Percentiles rank a stretch among this genome's conserved stretches.
These are phyloP conservation scores for Grammomys surdaster DNA, from an alignment of 2,113 vertebrate species.

Conservation along the genomic window DNA sequence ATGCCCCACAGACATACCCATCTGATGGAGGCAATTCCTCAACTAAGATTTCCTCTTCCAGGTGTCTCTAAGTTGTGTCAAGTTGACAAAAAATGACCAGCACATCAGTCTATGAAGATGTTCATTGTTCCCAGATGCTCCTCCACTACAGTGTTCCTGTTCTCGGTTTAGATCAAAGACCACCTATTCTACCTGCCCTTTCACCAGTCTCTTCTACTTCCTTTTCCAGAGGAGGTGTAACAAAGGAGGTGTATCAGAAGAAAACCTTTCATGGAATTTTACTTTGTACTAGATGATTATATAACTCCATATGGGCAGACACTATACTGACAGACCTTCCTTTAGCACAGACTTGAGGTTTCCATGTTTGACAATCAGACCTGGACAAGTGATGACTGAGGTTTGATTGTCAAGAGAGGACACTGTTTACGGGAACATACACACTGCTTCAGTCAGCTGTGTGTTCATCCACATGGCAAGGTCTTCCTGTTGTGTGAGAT, in stretches of 20 bases:
- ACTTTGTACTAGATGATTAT: neutral
- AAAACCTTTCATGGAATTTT: neutral
- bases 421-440: neutral
- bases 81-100: neutral
- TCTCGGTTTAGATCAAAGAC: neutral
- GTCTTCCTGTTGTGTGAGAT: neutral
- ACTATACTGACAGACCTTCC: neutral
- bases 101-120: neutral
- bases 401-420: neutral
- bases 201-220: neutral
- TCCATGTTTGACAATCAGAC: neutral
- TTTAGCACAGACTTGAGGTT: neutral
- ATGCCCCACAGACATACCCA: neutral
- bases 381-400: neutral
- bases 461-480: neutral
- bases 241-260: neutral
- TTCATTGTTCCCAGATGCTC: neutral
- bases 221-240: neutral
- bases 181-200: too few relatives aligned
- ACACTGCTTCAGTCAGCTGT: neutral
- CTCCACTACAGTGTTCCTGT: neutral
- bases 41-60: neutral
- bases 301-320: neutral
- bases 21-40: neutral
- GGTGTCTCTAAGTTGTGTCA: neutral